Conservation (phyloP, 30 jellyfish, hydroid and myxozoan species). For the Cassiopea xamachana region DNA sequence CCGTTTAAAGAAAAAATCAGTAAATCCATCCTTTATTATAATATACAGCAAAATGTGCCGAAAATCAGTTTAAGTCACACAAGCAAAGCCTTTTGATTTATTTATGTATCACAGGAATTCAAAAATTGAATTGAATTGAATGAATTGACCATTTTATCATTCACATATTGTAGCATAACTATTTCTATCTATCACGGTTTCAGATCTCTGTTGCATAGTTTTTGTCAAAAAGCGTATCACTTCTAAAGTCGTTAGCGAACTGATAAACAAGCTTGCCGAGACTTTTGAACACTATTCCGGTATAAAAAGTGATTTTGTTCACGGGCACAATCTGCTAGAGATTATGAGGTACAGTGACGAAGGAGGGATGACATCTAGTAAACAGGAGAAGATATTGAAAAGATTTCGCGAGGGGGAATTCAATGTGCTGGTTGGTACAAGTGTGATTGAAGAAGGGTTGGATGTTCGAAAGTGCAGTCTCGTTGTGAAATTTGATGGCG, state of each 20-base stretch:
- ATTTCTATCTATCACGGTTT: background rate
- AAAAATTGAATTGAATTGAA: too few relatives aligned
- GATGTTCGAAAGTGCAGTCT: slow-evolving; percentile 93
- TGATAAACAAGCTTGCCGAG: slow-evolving; percentile 56
- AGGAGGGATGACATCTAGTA: slow-evolving; percentile 73
- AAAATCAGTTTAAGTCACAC: background rate
- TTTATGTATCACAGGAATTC: background rate
- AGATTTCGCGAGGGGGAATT: slow-evolving; percentile 63
- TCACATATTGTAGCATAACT: background rate
- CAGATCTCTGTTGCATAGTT: slow-evolving; percentile 83
- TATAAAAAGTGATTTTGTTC: slow-evolving; percentile 65
- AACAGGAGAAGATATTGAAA: slow-evolving; percentile 65
- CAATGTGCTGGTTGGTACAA: slow-evolving; percentile 87
- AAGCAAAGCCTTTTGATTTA: background rate
- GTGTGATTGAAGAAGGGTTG: slow-evolving; percentile 96
- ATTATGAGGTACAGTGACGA: slow-evolving; percentile 26
- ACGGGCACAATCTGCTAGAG: slow-evolving; percentile 74
- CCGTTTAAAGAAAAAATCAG: too few relatives aligned
- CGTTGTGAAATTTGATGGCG: slow-evolving; percentile 93
- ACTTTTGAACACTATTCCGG: slow-evolving; percentile 50
- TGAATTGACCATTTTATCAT: background rate
- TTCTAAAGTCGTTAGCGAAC: slow-evolving; percentile 75
- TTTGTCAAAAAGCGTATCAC: slow-evolving; percentile 80
- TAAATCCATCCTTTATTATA: too few relatives aligned
- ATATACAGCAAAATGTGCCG: too few relatives aligned